A percentile compares a stretch with the other conserved stretches of the same genome.
phyloP scores from a whole-genome alignment of 2,888 invertebrate species.

The Nebria brevicollis region DNA sequence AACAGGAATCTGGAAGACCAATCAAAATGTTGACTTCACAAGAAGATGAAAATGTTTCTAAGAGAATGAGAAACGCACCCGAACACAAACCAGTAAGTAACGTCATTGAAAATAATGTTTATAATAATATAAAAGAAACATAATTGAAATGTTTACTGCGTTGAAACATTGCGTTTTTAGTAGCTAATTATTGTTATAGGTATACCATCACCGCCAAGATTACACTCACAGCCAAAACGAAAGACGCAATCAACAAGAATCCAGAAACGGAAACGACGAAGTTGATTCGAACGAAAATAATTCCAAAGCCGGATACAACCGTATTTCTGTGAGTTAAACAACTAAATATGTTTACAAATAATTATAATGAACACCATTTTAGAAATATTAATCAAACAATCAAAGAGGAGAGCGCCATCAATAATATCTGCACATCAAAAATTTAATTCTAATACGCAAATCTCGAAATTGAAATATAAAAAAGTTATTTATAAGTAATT shows the following conservation, averaged over 20 bases:
- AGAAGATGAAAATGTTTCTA: constrained; percentile 21
- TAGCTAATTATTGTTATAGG: neutral
- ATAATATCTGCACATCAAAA: neutral
- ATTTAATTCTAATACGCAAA: neutral
- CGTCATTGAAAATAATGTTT: neutral
- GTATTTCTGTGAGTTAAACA: constrained; percentile 26
- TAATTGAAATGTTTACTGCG: too few relatives aligned
- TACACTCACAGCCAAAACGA: constrained; percentile 3
- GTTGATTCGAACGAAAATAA: constrained; percentile 27
- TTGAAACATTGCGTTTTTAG: too few relatives aligned
- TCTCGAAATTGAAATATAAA: neutral
- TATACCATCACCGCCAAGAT: constrained; percentile 3
- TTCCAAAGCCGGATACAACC: constrained; percentile 14
- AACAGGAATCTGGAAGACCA: constrained; percentile 26
- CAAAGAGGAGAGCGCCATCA: neutral
- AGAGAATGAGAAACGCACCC: constrained; percentile 23
- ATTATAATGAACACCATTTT: neutral
- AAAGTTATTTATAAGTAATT: neutral
- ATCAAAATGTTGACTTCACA: constrained; percentile 19
- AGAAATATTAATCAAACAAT: neutral
- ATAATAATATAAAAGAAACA: too few relatives aligned
- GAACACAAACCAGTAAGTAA: constrained; percentile 23
- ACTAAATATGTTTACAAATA: too few relatives aligned
- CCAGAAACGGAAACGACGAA: constrained; percentile 18
- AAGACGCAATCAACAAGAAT: constrained; percentile 20